phyloP scores from a whole-genome alignment of 2,888 invertebrate species.

The Plemyria rubiginata region DNA sequence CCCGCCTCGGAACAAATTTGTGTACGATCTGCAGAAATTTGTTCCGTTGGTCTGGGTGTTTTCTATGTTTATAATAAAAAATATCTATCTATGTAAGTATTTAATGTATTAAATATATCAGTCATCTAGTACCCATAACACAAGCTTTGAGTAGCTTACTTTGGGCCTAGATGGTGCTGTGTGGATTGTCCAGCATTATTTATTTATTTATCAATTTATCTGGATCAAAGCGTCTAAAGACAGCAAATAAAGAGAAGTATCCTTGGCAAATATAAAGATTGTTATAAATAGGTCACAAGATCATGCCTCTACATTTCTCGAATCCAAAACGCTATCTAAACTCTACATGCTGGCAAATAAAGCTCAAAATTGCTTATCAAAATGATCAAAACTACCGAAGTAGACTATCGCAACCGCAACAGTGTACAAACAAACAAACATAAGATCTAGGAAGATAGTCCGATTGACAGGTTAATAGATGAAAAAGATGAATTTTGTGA shows the following conservation, averaged over 20 bases:
- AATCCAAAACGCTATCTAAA: background rate
- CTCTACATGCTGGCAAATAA: background rate
- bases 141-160: too few species aligned
- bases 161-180: too few species aligned
- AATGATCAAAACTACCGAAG: constrained; percentile 19
- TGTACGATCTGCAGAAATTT: too few species aligned
- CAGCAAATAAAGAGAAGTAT: constrained; percentile 11
- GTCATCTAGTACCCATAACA: too few species aligned
- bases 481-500: constrained; percentile 54
- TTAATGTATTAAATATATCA: too few species aligned
- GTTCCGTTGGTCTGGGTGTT: too few species aligned
- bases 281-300: constrained; percentile 24
- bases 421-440: constrained; percentile 28
- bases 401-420: constrained; percentile 33
- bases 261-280: constrained; percentile 14
- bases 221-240: background rate
- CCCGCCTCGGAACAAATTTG: too few species aligned
- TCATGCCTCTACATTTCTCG: constrained; percentile 12
- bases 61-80: too few species aligned
- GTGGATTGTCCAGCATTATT: too few species aligned
- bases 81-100: too few species aligned
- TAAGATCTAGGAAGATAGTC: constrained; percentile 42
- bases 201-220: background rate
- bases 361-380: constrained; percentile 14
- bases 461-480: constrained; percentile 60